A percentile compares a stretch with the other conserved stretches of the same genome.
Conservation (phyloP, 2,113 vertebrate genomes). For the Synodontis membranacea region DNA sequence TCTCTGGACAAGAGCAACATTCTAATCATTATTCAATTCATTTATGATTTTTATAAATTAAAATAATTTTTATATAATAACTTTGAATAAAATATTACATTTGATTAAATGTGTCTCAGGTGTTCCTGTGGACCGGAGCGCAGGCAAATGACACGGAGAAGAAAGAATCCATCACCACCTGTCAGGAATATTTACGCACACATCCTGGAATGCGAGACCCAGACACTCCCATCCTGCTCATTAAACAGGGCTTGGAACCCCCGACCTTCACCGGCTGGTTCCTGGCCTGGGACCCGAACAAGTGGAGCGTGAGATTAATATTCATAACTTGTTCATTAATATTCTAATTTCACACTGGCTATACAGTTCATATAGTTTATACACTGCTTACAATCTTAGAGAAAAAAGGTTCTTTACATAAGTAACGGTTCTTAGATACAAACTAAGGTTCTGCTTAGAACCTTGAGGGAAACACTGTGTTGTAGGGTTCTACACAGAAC, state of each 20-base stretch:
- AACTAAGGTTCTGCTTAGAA: not conserved
- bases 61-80: not conserved
- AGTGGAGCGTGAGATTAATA: constrained; percentile 81
- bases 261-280: constrained; percentile 90
- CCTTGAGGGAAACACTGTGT: not conserved
- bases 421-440: not conserved
- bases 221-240: constrained; percentile 75
- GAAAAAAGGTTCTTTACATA: not conserved
- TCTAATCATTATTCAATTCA: not conserved
- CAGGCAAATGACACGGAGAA: constrained; percentile 79
- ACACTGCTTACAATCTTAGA: not conserved
- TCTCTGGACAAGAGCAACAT: not conserved
- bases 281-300: constrained; percentile 81
- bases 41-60: not conserved
- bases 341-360: not conserved
- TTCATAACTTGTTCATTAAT: not conserved
- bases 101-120: constrained; percentile 63
- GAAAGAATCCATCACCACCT: constrained; percentile 68
- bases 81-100: too few species aligned
- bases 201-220: constrained; percentile 80
- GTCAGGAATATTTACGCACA: constrained; percentile 80
- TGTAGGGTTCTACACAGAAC: not conserved
- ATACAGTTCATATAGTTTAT: not conserved
- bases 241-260: constrained; percentile 87
- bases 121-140: constrained; percentile 84